Evolutionary conservation across 2,888 invertebrate genomes (phyloP).

Genomic region (Xestia c-nigrum): DNA sequence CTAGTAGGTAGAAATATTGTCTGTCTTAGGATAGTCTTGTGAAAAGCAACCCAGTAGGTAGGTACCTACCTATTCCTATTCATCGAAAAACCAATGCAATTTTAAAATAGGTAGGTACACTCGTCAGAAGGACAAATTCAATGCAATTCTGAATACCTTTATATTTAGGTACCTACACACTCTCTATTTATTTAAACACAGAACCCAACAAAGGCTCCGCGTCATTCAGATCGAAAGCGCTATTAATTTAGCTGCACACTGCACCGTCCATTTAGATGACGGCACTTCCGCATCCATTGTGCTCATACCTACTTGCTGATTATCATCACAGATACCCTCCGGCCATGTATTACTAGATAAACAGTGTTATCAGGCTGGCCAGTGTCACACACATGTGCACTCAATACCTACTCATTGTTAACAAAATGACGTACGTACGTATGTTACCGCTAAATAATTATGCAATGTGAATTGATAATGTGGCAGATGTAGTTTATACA

Average conservation of each 20-base stretch:
- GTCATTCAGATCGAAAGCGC: constrained; percentile 45
- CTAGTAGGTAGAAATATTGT: no score
- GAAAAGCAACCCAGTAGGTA: background rate
- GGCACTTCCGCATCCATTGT: constrained; percentile 57
- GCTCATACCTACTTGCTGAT: constrained; percentile 46
- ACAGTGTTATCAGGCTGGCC: constrained; percentile 53
- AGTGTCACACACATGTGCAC: constrained; percentile 55
- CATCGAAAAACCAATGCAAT: constrained; percentile 1
- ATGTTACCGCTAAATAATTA: constrained; percentile 52
- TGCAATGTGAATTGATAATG: constrained; percentile 45
- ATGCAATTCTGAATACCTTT: background rate
- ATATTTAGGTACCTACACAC: background rate
- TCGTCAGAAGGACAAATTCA: background rate
- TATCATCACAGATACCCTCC: constrained; percentile 50
- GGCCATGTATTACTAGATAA: constrained; percentile 55
- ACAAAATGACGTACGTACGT: constrained; percentile 25
- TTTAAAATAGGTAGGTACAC: background rate
- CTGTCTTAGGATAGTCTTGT: background rate
- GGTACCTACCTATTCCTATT: no score
- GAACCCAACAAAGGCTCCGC: constrained; percentile 29
- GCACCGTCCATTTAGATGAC: constrained; percentile 56
- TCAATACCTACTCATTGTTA: constrained; percentile 49
- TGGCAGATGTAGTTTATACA: constrained; percentile 1
- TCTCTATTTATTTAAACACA: constrained; percentile 29
- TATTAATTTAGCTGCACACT: constrained; percentile 60